These are phyloP conservation scores for Atethmia centrago DNA, from an alignment of 2,888 invertebrate species.

Conservation along the genomic window DNA sequence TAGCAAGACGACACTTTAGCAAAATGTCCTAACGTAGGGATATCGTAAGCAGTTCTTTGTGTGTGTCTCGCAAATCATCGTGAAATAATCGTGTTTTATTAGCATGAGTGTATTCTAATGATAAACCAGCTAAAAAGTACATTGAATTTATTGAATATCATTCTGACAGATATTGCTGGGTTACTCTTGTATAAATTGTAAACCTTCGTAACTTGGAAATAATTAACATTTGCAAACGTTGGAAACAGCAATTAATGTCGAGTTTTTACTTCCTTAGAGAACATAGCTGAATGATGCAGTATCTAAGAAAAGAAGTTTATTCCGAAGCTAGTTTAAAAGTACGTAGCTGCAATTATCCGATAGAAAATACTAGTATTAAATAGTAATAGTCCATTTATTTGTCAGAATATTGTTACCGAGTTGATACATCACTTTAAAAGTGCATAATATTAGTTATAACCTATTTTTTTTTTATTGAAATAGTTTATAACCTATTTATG, in stretches of 20 bases:
- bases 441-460: no score
- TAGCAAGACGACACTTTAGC: no score
- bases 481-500: no score
- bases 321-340: background rate
- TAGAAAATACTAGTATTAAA: slow-evolving; percentile 2
- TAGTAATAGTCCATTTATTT: no score
- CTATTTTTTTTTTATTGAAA: no score
- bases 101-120: background rate
- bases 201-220: slow-evolving; percentile 27
- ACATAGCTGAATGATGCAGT: slow-evolving; percentile 2
- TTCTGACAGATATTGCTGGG: slow-evolving; percentile 8
- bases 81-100: background rate
- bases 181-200: background rate
- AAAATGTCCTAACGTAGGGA: no score
- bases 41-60: background rate
- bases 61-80: background rate
- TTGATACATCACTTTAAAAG: no score
- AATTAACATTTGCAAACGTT: slow-evolving; percentile 32
- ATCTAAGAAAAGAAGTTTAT: background rate
- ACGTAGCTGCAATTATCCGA: background rate
- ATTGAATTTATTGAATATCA: slow-evolving; percentile 1
- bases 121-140: background rate
- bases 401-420: no score
- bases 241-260: slow-evolving; percentile 10
- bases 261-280: slow-evolving; percentile 2